These are phyloP conservation scores for Bergia sp. DNA, from an alignment of 92 coral and sea anemone species.

Conservation along the genomic window DNA sequence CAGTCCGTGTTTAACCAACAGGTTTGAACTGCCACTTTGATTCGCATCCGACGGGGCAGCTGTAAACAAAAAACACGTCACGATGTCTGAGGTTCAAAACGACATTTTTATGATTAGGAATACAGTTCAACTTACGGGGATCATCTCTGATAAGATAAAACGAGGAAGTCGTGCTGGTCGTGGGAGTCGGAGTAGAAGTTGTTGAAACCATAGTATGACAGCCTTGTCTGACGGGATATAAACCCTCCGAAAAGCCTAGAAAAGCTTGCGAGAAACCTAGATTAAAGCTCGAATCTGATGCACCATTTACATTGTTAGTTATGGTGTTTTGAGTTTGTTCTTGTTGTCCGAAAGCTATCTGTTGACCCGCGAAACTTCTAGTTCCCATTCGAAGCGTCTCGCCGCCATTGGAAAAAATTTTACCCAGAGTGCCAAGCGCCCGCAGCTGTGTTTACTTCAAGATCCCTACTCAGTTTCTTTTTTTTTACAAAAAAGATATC, in stretches of 20 bases:
- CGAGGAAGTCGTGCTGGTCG: conserved; percentile 72
- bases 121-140: conserved; percentile 59
- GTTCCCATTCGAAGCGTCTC: conserved; percentile 60
- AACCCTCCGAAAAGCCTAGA: conserved; percentile 48
- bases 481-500: background rate
- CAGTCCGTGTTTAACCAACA: conserved; percentile 88
- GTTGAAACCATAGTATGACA: conserved; percentile 82
- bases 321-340: conserved; percentile 35
- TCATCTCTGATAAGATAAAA: conserved; percentile 85
- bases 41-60: conserved; percentile 74
- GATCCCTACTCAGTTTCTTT: background rate
- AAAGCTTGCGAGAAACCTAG: conserved; percentile 47
- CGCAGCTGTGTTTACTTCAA: conserved; percentile 37
- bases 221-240: conserved; percentile 30
- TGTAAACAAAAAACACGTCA: conserved; percentile 34
- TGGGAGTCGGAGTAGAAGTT: conserved; percentile 79
- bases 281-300: conserved; percentile 20
- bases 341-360: conserved; percentile 43
- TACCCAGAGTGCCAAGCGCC: conserved; percentile 76
- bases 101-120: background rate
- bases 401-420: conserved; percentile 62
- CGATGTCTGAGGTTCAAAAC: background rate
- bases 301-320: conserved; percentile 53
- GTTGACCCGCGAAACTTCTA: conserved; percentile 50
- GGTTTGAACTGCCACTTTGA: conserved; percentile 74